Evolutionary conservation across 2,113 vertebrate genomes (phyloP).

Genomic region (Leiothrix lutea): DNA sequence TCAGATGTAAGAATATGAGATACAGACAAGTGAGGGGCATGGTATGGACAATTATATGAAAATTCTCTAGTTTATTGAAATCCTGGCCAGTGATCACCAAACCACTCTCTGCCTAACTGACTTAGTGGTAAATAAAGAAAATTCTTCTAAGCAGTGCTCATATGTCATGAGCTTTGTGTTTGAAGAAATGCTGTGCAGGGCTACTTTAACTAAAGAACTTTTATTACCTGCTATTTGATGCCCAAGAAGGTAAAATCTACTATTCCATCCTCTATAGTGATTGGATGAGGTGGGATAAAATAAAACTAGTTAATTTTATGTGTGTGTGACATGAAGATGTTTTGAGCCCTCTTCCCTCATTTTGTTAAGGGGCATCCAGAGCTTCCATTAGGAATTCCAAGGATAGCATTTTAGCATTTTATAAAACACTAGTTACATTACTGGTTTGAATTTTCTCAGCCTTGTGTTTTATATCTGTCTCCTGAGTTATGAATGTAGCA

Average conservation of each 20-base stretch:
- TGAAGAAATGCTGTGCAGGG: not conserved
- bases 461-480: not conserved
- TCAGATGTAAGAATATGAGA: not conserved
- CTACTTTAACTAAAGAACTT: not conserved
- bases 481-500: not conserved
- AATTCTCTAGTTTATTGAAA: not conserved
- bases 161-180: not conserved
- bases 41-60: not conserved
- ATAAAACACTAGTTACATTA: not conserved
- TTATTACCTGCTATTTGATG: not conserved
- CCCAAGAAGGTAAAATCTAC: not conserved
- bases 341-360: not conserved
- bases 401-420: not conserved
- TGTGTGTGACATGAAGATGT: not conserved
- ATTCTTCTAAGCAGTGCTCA: not conserved
- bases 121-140: not conserved
- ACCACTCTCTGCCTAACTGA: not conserved
- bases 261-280: not conserved
- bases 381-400: not conserved
- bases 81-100: not conserved
- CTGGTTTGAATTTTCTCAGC: not conserved
- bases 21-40: not conserved
- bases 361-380: not conserved
- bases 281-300: not conserved
- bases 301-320: not conserved